phyloP scores from a whole-genome alignment of 2,797 vertebrate species.

The Pangasius djambal region DNA sequence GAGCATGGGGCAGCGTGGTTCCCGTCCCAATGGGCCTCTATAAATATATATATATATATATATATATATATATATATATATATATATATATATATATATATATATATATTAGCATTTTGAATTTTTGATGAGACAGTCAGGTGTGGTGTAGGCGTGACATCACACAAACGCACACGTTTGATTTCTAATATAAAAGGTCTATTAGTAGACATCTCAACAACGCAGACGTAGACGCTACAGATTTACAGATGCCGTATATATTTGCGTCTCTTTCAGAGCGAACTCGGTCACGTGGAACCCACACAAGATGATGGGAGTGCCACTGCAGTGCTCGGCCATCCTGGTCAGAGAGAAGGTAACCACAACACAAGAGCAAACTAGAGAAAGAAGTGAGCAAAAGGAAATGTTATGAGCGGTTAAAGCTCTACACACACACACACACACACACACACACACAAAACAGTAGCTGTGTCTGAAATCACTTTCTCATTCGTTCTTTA shows the following conservation, averaged over 20 bases:
- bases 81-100: too few species aligned
- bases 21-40: not conserved
- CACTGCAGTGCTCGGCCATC: constrained; percentile 96
- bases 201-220: not conserved
- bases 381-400: not conserved
- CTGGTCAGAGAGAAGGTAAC: constrained; percentile 95
- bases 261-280: constrained; percentile 74
- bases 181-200: not conserved
- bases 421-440: not conserved
- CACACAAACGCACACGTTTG: not conserved
- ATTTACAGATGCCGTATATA: not conserved
- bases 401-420: not conserved
- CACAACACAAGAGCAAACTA: constrained; percentile 9
- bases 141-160: not conserved
- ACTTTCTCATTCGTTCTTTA: too few species aligned
- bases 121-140: not conserved
- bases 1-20: too few species aligned
- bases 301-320: constrained; percentile 99
- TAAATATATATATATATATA: too few species aligned
- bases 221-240: not conserved
- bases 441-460: not conserved
- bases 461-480: too few species aligned
- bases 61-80: too few species aligned
- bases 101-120: too few species aligned
- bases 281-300: constrained; percentile 93